Evolutionary conservation across 2,888 invertebrate species (phyloP), one percentile per base, ranked within the genome.

Genomic region (Helobdella robusta): DNA sequence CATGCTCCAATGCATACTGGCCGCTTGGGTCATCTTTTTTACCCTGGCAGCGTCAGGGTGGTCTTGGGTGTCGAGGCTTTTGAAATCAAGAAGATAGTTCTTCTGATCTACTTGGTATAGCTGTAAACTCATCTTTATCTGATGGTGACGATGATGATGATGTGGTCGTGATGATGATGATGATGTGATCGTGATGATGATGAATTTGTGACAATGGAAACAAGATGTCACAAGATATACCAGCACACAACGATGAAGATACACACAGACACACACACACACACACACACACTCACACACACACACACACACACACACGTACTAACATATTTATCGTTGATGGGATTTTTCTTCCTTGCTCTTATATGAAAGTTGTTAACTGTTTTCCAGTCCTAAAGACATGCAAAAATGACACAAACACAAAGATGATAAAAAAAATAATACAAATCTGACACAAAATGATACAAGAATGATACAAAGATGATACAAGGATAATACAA

Each of bases 31-130:
- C 72, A 72, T 72, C 6, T 59, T 40, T 59, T 70, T 69, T 18
- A 72, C 71, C n/a, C 69, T 40, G 40, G 66, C 66, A 5, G 69
- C 70, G 44, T 72, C 72, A 1, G 72, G 72, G 59, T 72, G 72
- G 44, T 71, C 72, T 6, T 59, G 60, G 8, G 72, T 74, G 63
- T 71, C 74, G 36, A 86, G 78, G 66, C 94, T 95, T 81, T 98
- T 98, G 80, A 98, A 98, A 82, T 98, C 98, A 50, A 99, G 83
- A 59, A 99, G 83, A 80, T 92, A 98, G 72, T 92, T 94, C 80
- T 94, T 93, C 79, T 91, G 90, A 81, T 98, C 98, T 40, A 98
- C 98, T 83, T 98, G 97, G 81, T 98, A 99, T 52, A 99, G 83
- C 79, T 99, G 98, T 61, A 99, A 84, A 0, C 93, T 94, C 95